Percentiles rank a stretch among this genome's conserved stretches.
phyloP scores from a whole-genome alignment of 2,797 vertebrate species.

The Megaceryle alcyon region DNA sequence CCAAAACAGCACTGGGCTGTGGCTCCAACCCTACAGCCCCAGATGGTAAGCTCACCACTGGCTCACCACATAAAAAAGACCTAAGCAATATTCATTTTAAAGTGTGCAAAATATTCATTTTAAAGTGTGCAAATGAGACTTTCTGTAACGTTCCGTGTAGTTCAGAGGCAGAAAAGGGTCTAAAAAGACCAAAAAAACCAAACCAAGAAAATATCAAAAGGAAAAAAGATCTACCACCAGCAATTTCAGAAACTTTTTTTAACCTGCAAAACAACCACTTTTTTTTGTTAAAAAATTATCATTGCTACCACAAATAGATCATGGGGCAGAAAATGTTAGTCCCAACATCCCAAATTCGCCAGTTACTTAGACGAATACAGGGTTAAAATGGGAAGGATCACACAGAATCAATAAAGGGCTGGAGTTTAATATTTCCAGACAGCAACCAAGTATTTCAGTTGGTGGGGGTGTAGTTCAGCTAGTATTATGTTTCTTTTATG shows the following conservation, averaged over 20 bases:
- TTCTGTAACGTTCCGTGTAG: background rate
- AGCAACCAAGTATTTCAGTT: background rate
- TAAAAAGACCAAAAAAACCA: background rate
- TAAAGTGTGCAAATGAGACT: background rate
- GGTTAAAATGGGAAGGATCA: background rate
- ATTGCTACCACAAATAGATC: background rate
- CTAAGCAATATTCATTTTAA: background rate
- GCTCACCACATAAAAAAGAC: background rate
- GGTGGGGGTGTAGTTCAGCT: background rate
- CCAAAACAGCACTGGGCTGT: background rate
- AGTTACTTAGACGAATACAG: background rate
- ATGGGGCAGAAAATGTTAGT: background rate
- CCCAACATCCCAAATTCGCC: background rate
- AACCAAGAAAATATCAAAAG: background rate
- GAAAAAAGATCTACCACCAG: background rate
- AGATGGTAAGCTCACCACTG: accelerated
- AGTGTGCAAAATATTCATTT: background rate
- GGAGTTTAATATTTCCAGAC: background rate
- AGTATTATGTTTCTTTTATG: background rate
- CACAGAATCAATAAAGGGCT: background rate
- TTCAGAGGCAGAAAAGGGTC: accelerated
- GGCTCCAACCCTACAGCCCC: background rate
- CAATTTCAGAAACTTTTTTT: background rate
- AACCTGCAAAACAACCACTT: background rate
- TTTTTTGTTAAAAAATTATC: background rate